Evolutionary conservation across 2,113 vertebrate genomes (phyloP).

Genomic region (Mobula hypostoma): DNA sequence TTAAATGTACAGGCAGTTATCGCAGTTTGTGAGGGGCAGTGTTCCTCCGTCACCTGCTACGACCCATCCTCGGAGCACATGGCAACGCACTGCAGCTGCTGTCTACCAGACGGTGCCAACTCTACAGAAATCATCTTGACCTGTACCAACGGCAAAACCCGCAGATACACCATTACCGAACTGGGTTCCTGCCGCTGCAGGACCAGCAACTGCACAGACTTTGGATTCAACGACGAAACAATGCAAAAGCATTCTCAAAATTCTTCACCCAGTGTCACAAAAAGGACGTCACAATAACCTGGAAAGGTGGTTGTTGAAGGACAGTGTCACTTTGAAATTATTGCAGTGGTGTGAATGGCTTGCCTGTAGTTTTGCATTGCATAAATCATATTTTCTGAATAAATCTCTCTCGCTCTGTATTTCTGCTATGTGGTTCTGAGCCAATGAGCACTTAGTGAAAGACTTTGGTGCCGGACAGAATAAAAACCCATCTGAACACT

Average conservation of each 20-base stretch:
- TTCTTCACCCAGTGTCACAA: background rate
- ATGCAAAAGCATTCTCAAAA: background rate
- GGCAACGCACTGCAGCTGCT: background rate
- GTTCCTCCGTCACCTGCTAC: background rate
- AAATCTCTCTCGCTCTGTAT: background rate
- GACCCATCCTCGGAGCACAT: background rate
- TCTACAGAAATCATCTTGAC: background rate
- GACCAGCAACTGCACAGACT: background rate
- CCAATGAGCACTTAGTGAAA: background rate
- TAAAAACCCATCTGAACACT: background rate
- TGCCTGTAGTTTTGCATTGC: background rate
- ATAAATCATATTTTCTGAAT: background rate
- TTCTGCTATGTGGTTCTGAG: background rate
- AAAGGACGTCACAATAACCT: background rate
- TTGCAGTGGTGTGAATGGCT: background rate
- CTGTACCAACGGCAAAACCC: background rate
- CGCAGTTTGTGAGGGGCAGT: background rate
- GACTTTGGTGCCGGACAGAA: background rate
- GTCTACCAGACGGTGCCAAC: background rate
- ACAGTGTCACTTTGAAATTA: background rate
- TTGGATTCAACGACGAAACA: background rate
- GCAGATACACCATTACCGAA: background rate
- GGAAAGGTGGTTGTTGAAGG: background rate
- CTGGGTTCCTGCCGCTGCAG: background rate
- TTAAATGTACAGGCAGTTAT: background rate